Base-by-base conservation (phyloP, 2,113 vertebrate genomes). In the Amphiprion ocellaris region DNA sequence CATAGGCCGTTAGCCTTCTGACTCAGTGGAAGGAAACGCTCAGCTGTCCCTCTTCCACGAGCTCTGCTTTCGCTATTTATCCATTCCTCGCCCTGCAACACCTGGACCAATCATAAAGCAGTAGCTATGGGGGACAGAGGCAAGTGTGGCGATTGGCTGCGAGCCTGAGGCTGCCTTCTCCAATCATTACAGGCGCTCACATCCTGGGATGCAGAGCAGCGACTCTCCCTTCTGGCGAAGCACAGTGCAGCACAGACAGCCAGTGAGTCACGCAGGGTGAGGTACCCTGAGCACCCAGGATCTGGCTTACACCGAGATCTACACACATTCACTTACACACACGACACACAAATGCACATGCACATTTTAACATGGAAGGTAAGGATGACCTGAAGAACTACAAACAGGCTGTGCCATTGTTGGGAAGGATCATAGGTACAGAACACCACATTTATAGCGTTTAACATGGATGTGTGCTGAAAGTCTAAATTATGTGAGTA, bases 21-120 rank as follows among this genome's bases (percentile, higher is more conserved):
- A 77, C 52, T 83, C 33, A 47, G 44, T 60, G 55, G 71, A 83
- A 62, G 19, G 19, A 79, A 58, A 67, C 56, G 30, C 4, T 30
- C 30, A 2, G 74, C 47, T 78, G 61, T 69, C 39, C 44, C 39
- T 53, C 47, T 59, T 66, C 49, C 60, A 73, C 17, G 0, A 26
- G 78, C 71, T 61, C 53, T 72, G 68, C 41, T 74, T 59, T 82
- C 2, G 0, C 67, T 50, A 63, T 83, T 52, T 80, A 79, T 62
- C 83, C 81, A 59, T 85, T 92, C 66, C 88, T 94, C 88, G 10
- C 93, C 89, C 90, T 87, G 84, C 93, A 94, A 93, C 92, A 94
- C 94, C 94, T 94, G 93, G 74, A 77, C 93, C 93, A 94, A 93
- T 94, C 91, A 83, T 23, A 81, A 41, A 28, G 60, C 71, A 37